phyloP scores from a whole-genome alignment of 2,113 vertebrate genomes.

The Mormyrus iriodes region DNA sequence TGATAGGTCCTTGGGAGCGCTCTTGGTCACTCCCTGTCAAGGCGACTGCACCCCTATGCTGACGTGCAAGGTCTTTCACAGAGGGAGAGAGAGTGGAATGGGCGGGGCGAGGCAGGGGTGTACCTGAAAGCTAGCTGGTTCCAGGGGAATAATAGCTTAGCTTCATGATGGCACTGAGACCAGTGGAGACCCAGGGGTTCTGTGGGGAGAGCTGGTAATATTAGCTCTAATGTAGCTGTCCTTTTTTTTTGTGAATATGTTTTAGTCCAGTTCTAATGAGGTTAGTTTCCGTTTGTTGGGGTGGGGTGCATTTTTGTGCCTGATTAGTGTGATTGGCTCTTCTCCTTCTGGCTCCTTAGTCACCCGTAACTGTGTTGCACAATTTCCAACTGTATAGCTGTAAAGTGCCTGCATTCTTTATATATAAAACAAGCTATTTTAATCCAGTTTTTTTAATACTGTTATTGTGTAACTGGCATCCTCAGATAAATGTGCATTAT shows the following conservation, averaged over 20 bases:
- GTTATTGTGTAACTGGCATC: constrained; percentile 34
- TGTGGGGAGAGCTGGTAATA: not conserved
- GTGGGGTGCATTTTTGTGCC: constrained; percentile 16
- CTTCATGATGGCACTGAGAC: not conserved
- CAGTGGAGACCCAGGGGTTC: not conserved
- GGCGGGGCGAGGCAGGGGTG: too few relatives aligned
- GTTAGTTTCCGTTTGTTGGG: not conserved
- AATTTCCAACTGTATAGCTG: constrained; percentile 27
- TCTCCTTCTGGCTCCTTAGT: not conserved
- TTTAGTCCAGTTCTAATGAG: not conserved
- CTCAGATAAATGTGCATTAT: constrained; percentile 42
- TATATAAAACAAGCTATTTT: constrained; percentile 36
- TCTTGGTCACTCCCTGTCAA: not conserved
- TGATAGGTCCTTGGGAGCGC: not conserved
- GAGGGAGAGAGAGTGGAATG: not conserved
- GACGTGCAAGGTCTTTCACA: not conserved
- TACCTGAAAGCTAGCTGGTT: too few relatives aligned
- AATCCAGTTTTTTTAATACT: constrained; percentile 31
- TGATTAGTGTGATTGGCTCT: not conserved
- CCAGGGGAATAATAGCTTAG: not conserved
- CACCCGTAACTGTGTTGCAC: constrained; percentile 27
- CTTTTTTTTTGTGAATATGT: not conserved
- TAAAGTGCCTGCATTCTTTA: constrained; percentile 54
- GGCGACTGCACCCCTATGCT: not conserved
- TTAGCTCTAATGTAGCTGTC: not conserved